phyloP scores from a whole-genome alignment of 2,888 invertebrate genomes.

The Parascotia fuliginaria region DNA sequence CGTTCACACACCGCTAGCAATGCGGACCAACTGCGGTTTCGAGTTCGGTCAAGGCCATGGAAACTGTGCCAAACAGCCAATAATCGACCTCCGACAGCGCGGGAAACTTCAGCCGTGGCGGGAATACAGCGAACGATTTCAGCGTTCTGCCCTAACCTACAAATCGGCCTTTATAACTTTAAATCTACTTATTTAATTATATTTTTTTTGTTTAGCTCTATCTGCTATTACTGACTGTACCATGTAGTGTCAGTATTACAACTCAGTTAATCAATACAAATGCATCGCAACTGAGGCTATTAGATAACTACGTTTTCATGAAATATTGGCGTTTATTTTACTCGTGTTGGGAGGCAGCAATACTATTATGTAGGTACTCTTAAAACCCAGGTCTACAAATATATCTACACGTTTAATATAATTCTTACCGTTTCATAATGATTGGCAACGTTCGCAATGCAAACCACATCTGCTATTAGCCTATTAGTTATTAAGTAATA shows the following conservation, averaged over 20 bases:
- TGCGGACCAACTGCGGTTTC: constrained; percentile 73
- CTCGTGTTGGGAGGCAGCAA: not conserved
- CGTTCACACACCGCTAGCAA: constrained; percentile 57
- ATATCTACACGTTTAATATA: not conserved
- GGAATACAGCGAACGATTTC: constrained; percentile 26
- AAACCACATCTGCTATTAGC: not conserved
- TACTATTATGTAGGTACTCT: not conserved
- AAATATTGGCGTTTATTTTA: too few species aligned
- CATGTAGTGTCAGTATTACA: constrained; percentile 29
- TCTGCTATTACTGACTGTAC: constrained; percentile 20
- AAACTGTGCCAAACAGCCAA: constrained; percentile 76
- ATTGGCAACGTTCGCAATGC: not conserved
- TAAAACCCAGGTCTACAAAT: not conserved
- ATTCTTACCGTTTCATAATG: too few species aligned
- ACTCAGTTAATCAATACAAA: not conserved
- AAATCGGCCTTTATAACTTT: constrained; percentile 14
- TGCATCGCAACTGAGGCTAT: not conserved
- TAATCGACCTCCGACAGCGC: constrained; percentile 67
- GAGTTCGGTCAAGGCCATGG: constrained; percentile 75
- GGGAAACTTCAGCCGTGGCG: constrained; percentile 60
- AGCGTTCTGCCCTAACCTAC: constrained; percentile 15
- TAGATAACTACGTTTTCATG: not conserved
- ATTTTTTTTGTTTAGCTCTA: constrained; percentile 11
- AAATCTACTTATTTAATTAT: constrained; percentile 10
- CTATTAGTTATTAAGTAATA: too few species aligned